phyloP scores from a whole-genome alignment of 2,113 vertebrate species.

The Odocoileus hemionus region DNA sequence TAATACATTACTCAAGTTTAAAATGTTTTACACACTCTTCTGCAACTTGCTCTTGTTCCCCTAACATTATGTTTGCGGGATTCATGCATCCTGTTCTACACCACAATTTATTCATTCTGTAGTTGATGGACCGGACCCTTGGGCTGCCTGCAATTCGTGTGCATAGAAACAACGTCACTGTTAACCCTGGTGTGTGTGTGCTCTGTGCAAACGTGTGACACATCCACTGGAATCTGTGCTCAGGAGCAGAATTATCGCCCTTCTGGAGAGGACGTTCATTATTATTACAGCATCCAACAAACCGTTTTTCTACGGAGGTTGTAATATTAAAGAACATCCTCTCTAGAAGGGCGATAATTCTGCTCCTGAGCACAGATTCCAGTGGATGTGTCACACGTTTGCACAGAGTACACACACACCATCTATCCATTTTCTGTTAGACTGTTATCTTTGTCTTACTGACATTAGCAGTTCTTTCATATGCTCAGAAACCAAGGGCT shows the following conservation, averaged over 20 bases:
- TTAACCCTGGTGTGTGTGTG: not conserved
- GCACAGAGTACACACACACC: not conserved
- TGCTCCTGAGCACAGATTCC: not conserved
- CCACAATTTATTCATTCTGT: not conserved
- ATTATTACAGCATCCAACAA: not conserved
- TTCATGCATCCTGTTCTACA: not conserved
- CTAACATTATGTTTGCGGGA: not conserved
- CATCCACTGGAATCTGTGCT: not conserved
- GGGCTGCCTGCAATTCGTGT: too few species aligned
- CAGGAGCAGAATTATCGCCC: not conserved
- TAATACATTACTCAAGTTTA: not conserved
- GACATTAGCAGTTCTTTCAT: not conserved
- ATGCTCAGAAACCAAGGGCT: not conserved
- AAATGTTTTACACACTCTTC: not conserved
- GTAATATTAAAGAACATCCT: not conserved
- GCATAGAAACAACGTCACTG: not conserved
- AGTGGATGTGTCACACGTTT: not conserved
- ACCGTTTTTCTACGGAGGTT: not conserved
- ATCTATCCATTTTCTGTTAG: not conserved
- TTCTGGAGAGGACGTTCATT: not conserved
- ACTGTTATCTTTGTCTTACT: not conserved
- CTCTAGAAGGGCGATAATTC: not conserved
- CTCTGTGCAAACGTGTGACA: not conserved
- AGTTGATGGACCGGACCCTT: not conserved
- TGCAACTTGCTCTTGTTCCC: not conserved